These are phyloP conservation scores for Oreotrochilus melanogaster DNA, from an alignment of 2,113 vertebrate genomes.

Conservation along the genomic window DNA sequence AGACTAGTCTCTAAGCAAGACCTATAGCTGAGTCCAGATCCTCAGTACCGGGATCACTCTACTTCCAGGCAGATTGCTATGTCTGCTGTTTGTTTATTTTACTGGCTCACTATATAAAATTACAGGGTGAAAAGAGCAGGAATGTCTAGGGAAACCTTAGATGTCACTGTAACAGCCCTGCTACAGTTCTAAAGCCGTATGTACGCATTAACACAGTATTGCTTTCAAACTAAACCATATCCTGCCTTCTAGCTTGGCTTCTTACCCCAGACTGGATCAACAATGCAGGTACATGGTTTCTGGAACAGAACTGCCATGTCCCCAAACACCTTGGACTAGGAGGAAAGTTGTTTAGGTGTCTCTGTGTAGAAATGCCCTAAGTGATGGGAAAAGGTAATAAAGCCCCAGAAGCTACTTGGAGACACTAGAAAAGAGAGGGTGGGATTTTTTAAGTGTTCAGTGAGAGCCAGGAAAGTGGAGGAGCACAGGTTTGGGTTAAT, in stretches of 20 bases:
- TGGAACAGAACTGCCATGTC: neutral
- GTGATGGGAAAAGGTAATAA: neutral
- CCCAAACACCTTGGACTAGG: neutral
- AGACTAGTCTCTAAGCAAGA: neutral
- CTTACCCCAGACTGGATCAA: neutral
- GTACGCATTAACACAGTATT: slow-evolving; percentile 48
- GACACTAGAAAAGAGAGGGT: neutral
- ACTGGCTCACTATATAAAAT: slow-evolving; percentile 60
- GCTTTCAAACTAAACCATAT: slow-evolving; percentile 47
- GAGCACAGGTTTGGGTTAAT: neutral
- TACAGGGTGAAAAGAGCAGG: slow-evolving; percentile 58
- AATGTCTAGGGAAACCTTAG: slow-evolving; percentile 64
- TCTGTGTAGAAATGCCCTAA: neutral
- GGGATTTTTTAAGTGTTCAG: neutral
- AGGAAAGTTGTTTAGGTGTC: neutral
- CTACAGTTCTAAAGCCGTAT: slow-evolving; percentile 37
- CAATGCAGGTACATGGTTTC: slow-evolving; percentile 22
- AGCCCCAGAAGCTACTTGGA: neutral
- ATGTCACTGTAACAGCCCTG: slow-evolving; percentile 43
- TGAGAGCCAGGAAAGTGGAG: neutral
- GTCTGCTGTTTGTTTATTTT: slow-evolving; percentile 59
- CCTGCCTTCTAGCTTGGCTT: slow-evolving; percentile 29
- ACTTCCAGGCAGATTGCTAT: slow-evolving; percentile 7
- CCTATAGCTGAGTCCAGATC: neutral
- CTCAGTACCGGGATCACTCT: neutral